phyloP scores from a whole-genome alignment of 1,140 invertebrate species.

The Scaptodrosophila lebanonensis region DNA sequence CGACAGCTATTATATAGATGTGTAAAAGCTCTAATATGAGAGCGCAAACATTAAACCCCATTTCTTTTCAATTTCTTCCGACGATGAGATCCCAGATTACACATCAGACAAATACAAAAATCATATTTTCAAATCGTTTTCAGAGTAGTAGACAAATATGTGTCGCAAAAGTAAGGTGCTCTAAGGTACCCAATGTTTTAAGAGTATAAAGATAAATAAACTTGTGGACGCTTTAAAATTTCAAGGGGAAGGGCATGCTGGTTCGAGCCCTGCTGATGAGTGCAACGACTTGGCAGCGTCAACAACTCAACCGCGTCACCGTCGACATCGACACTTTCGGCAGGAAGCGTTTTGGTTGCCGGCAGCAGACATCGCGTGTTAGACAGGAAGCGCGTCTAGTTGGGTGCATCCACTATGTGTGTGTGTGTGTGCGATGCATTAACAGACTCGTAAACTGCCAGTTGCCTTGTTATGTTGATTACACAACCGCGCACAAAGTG shows the following conservation, averaged over 20 bases:
- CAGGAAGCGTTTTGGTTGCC: conserved; percentile 59
- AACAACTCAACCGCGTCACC: conserved; percentile 29
- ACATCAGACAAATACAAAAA: too few species aligned
- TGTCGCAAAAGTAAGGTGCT: too few species aligned
- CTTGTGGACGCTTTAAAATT: conserved; percentile 25
- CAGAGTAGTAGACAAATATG: too few species aligned
- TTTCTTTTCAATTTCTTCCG: too few species aligned
- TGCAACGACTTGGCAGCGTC: conserved; percentile 66
- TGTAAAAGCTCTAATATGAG: too few species aligned
- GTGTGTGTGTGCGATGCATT: conserved; percentile 47
- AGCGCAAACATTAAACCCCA: too few species aligned
- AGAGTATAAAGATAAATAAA: conserved; percentile 68
- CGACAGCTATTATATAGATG: too few species aligned
- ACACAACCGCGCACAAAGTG: conserved; percentile 33
- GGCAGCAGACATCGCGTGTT: conserved; percentile 52
- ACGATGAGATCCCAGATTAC: too few species aligned
- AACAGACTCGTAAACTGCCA: conserved; percentile 70
- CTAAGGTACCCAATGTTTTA: too few species aligned
- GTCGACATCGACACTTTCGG: conserved; percentile 50
- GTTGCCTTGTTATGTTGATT: conserved; percentile 74
- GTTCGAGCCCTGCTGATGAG: conserved; percentile 46
- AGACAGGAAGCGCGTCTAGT: conserved; percentile 66
- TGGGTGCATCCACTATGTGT: conserved; percentile 34
- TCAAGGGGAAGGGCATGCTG: background rate
- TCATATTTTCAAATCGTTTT: too few species aligned